Evolutionary conservation across 2,113 vertebrate genomes (phyloP).

Genomic region (Rhynchomys soricoides): DNA sequence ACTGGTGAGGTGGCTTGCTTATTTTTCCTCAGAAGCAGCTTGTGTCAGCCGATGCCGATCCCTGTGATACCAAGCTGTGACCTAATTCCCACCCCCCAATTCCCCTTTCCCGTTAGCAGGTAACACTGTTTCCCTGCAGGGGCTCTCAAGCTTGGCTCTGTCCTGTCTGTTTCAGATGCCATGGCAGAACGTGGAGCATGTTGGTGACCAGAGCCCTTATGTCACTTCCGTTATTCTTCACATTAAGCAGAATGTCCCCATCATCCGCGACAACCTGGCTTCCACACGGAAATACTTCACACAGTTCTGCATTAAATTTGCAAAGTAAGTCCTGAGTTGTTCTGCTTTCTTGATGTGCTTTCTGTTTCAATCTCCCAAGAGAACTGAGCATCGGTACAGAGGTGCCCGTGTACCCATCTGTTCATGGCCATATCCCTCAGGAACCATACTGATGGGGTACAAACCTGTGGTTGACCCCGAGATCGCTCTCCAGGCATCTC

Average conservation of each 20-base stretch:
- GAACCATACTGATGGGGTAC: neutral
- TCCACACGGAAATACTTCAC: slow-evolving; percentile 99
- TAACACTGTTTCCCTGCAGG: neutral
- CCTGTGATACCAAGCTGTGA: neutral
- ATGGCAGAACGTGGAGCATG: slow-evolving; percentile 99
- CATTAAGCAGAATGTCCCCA: slow-evolving; percentile 98
- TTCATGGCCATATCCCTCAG: no score
- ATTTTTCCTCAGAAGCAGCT: neutral
- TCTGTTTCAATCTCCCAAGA: neutral
- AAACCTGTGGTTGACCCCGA: no score
- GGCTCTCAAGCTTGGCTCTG: neutral
- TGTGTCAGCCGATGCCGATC: neutral
- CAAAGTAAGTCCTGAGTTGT: slow-evolving; percentile 89
- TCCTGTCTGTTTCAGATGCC: slow-evolving; percentile 92
- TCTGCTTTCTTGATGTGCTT: neutral
- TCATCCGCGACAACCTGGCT: slow-evolving; percentile 97
- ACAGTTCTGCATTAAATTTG: slow-evolving; percentile 99
- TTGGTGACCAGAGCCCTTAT: slow-evolving; percentile 99
- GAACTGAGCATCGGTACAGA: neutral
- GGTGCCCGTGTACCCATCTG: neutral
- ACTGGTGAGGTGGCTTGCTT: neutral
- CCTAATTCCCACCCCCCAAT: neutral
- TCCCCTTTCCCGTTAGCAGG: neutral
- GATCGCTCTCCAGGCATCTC: neutral
- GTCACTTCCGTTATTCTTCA: slow-evolving; percentile 99